These are phyloP conservation scores for Pocillopora grandis DNA, from an alignment of 92 coral and sea anemone species.

Conservation along the genomic window DNA sequence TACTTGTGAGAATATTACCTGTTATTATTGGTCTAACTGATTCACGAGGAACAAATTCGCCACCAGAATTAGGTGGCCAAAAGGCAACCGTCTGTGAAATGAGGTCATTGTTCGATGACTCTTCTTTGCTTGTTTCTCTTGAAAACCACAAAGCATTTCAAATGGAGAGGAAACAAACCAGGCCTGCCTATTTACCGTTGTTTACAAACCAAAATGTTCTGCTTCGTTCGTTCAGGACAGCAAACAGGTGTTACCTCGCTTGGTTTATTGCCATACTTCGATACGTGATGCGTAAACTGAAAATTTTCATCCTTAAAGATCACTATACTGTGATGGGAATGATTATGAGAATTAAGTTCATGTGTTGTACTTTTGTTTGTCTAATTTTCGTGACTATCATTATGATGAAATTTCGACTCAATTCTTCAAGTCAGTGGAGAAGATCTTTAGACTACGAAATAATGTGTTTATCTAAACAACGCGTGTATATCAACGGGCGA, in stretches of 20 bases:
- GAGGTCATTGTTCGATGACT: slow-evolving; percentile 4
- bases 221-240: slow-evolving; percentile 7
- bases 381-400: background rate
- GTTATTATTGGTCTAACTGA: background rate
- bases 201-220: slow-evolving; percentile 6
- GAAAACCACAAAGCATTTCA: slow-evolving; percentile 2
- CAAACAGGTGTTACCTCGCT: slow-evolving; percentile 37
- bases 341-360: background rate
- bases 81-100: background rate
- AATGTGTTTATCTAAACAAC: slow-evolving; percentile 13
- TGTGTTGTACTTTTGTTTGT: background rate
- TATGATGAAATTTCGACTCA: background rate
- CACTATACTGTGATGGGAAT: background rate
- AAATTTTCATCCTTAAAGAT: background rate
- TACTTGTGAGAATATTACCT: background rate
- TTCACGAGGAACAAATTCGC: background rate
- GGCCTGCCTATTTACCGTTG: slow-evolving; percentile 17
- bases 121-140: background rate
- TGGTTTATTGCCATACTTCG: slow-evolving; percentile 5
- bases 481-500: slow-evolving; percentile 56
- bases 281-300: slow-evolving; percentile 1
- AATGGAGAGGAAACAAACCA: slow-evolving; percentile 14
- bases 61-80: background rate
- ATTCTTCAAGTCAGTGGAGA: background rate
- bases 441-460: background rate